A percentile compares a stretch with the other conserved stretches of the same genome.
Evolutionary conservation across 2,888 invertebrate species (phyloP).

Genomic region (Caenorhabditis drosophilae): DNA sequence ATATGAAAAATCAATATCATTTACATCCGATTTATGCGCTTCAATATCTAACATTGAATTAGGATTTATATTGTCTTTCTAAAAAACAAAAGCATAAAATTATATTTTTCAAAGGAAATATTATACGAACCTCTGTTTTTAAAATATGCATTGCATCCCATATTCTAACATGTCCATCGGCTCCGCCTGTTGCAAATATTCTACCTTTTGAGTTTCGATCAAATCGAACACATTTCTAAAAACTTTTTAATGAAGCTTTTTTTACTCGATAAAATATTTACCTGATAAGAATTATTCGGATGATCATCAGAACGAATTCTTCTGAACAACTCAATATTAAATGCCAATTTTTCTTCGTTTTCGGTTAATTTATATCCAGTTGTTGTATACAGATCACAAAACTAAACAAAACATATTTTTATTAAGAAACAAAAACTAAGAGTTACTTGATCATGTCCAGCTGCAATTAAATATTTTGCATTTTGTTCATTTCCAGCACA

Average conservation of each 20-base stretch:
- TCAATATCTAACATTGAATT: conserved; percentile 35
- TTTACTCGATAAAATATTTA: too few species aligned
- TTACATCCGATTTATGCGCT: conserved; percentile 49
- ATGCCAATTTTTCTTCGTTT: conserved; percentile 17
- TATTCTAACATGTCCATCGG: conserved; percentile 60
- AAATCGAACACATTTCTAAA: conserved; percentile 61
- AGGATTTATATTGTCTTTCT: too few species aligned
- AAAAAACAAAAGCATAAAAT: too few species aligned
- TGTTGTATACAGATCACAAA: conserved; percentile 58
- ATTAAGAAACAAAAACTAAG: too few species aligned
- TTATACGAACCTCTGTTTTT: not conserved
- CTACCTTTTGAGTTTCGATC: conserved; percentile 44
- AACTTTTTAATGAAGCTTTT: too few species aligned
- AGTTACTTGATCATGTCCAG: conserved; percentile 65
- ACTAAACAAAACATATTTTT: too few species aligned
- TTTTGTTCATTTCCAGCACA: conserved; percentile 18
- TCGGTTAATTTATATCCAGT: conserved; percentile 38
- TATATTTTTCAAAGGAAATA: too few species aligned
- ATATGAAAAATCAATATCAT: conserved; percentile 51
- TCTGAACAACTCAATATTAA: conserved; percentile 31
- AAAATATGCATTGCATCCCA: conserved; percentile 49
- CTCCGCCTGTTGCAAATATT: conserved; percentile 59
- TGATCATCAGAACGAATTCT: conserved; percentile 31
- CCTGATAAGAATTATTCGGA: conserved; percentile 38
- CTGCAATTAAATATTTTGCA: conserved; percentile 58